Evolutionary conservation across 2,797 vertebrate species (phyloP), one percentile per base, ranked within the genome.

Genomic region (Ficedula albicollis): DNA sequence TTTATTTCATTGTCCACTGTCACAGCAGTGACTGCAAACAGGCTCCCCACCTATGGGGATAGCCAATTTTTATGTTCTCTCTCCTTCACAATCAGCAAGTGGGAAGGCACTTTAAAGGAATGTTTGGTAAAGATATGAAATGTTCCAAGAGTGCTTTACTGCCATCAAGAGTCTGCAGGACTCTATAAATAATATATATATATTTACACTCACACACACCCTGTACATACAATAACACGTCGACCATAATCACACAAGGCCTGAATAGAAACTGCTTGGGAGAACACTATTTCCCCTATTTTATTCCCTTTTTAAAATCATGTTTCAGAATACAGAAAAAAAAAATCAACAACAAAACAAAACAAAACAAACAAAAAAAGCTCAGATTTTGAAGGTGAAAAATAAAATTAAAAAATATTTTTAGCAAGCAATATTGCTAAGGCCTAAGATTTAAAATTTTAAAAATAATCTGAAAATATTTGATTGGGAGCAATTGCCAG

Each of bases 101-200:
- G 32, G 63, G 49, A 83, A 86, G 46, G 15, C 43, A 41, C 52
- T 63, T 56, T 1, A 29, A 69, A 83, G 51, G 73, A n/a, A 4
- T 75, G 76, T 51, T 86, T 66, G 34, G 67, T 5, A 68, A 56
- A 90, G 91, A 91, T 92, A 91, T 89, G 73, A 68, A 72, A 60
- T 16, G 15, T 44, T 59, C 13, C 51, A 72, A 32, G 51, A 43
- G n/a, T n/a, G 15, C 29, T 43, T 30, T 39, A 10, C 3, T 29
- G 69, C 72, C 88, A 49, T 43, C 66, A 29, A 60, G 89, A 60
- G 49, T 18, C 66, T 85, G n/a, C 72, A 89, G 64, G 10, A 46
- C 5, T 36, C 72, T 44, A 11, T 27, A 34, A 89, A 64, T 16
- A 30, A 29, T 4, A 20, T 0, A 38, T 56, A 26, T 15, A 14